A percentile compares a stretch with the other conserved stretches of the same genome.
Evolutionary conservation across 2,113 vertebrate species (phyloP).

Genomic region (Phalacrocorax carbo): DNA sequence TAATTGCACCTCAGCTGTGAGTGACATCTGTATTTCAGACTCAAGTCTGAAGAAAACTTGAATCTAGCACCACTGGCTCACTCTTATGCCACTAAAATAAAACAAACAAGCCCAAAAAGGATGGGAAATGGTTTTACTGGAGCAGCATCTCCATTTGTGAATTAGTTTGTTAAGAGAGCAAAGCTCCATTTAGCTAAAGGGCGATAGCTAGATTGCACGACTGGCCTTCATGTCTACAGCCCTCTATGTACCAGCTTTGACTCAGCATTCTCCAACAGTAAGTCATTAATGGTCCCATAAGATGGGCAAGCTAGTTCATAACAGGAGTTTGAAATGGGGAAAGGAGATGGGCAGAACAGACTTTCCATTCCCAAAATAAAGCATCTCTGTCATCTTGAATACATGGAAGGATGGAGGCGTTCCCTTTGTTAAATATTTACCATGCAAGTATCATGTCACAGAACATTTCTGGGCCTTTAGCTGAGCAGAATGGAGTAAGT

Average conservation of each 20-base stretch:
- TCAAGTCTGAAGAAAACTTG: background rate
- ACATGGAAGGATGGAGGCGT: background rate
- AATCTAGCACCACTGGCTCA: background rate
- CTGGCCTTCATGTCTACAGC: background rate
- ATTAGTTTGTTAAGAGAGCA: background rate
- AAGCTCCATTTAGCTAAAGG: conserved; percentile 52
- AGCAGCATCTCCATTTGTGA: conserved; percentile 31
- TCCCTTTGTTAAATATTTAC: conserved; percentile 67
- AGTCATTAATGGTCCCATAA: conserved; percentile 51
- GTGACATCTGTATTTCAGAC: accelerated
- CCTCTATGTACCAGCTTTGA: background rate
- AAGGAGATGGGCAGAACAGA: background rate
- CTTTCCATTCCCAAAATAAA: conserved; percentile 41
- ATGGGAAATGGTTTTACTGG: background rate
- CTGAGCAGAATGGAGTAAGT: background rate
- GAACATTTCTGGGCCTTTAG: conserved; percentile 18
- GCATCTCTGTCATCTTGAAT: background rate
- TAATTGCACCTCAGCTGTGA: background rate
- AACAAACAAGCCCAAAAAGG: background rate
- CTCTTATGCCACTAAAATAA: background rate
- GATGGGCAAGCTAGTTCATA: background rate
- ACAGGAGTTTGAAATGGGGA: background rate
- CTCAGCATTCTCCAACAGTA: background rate
- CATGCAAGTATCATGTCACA: background rate
- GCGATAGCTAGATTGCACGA: conserved; percentile 6